Conservation (phyloP, 2,888 invertebrate species). For the Mantis religiosa region DNA sequence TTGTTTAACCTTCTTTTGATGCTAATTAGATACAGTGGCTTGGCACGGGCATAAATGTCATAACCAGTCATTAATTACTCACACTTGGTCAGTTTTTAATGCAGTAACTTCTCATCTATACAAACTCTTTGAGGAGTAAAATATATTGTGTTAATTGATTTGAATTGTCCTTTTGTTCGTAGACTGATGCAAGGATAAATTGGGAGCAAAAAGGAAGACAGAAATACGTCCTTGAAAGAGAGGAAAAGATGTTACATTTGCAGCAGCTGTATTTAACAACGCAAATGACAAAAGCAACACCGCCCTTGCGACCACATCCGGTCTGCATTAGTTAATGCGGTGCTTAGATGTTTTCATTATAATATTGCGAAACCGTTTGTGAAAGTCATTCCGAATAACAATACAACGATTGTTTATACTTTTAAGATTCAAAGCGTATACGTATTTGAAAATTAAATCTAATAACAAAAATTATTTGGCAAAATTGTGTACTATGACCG, state of each 20-base stretch:
- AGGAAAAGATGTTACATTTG: neutral
- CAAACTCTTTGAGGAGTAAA: neutral
- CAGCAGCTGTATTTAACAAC: neutral
- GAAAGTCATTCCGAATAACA: too few species aligned
- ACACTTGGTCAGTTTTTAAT: neutral
- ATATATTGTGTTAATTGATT: neutral
- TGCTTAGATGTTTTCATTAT: neutral
- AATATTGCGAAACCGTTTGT: too few species aligned
- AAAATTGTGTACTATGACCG: too few species aligned
- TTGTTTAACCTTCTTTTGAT: neutral
- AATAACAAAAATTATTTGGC: too few species aligned
- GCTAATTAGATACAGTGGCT: neutral
- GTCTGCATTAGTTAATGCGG: neutral
- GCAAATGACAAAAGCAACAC: neutral
- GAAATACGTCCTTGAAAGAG: neutral
- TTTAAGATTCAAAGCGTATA: too few species aligned
- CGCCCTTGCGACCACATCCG: neutral
- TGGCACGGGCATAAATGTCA: neutral
- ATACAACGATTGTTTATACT: too few species aligned
- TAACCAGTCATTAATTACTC: neutral
- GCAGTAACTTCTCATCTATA: neutral
- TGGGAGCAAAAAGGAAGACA: neutral
- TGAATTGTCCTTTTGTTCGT: neutral
- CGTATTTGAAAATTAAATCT: too few species aligned
- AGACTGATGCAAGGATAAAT: neutral